These are phyloP conservation scores for Zoanthus sansibaricus DNA, from an alignment of 92 coral and sea anemone genomes.

Conservation along the genomic window DNA sequence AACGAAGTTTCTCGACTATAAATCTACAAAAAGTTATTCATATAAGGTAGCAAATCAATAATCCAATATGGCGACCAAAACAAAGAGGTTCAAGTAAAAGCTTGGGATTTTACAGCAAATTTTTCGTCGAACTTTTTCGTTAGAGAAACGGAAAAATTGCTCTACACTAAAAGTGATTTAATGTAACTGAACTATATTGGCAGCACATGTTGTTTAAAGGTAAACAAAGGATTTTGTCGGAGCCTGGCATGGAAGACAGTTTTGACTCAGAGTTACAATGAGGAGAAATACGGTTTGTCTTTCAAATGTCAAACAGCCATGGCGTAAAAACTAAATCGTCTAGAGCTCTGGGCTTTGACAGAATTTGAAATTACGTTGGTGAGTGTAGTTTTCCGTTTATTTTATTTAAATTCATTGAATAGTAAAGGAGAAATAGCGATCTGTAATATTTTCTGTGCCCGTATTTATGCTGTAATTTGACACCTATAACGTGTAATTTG, in stretches of 20 bases:
- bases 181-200: neutral
- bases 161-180: neutral
- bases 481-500: neutral
- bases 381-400: neutral
- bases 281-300: neutral
- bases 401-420: neutral
- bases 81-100: neutral
- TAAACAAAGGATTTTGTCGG: neutral
- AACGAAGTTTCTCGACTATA: neutral
- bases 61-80: neutral
- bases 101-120: neutral
- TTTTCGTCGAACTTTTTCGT: neutral
- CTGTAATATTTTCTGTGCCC: conserved; percentile 4
- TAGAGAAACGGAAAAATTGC: neutral
- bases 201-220: neutral
- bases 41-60: neutral
- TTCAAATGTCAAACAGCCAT: neutral
- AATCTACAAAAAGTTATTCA: neutral
- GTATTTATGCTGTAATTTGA: neutral
- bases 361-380: neutral
- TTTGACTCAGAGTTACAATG: neutral
- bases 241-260: neutral
- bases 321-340: neutral
- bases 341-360: neutral
- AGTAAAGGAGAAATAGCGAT: neutral